A percentile compares a stretch with the other conserved stretches of the same genome.
phyloP scores from a whole-genome alignment of 1,140 invertebrate species.

The Eueides isabella region DNA sequence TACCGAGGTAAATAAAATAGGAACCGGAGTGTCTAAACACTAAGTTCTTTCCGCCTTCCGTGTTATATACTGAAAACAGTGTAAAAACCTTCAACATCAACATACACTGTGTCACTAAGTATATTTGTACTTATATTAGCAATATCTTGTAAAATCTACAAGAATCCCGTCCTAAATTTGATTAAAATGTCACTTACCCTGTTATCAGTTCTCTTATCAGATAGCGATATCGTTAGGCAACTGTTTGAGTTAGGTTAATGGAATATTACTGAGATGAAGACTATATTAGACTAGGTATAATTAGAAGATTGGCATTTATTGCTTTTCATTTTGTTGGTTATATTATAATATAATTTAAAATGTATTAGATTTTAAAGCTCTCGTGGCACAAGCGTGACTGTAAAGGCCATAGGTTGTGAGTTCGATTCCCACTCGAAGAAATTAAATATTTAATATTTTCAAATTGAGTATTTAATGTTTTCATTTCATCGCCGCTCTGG shows the following conservation, averaged over 20 bases:
- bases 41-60: neutral
- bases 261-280: neutral
- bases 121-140: neutral
- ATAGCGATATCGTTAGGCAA: constrained; percentile 3
- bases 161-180: constrained; percentile 7
- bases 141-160: constrained; percentile 7
- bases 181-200: constrained; percentile 1
- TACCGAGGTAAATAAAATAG: too few relatives aligned
- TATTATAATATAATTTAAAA: too few relatives aligned
- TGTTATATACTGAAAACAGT: neutral
- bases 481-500: too few relatives aligned
- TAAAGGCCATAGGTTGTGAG: too few relatives aligned
- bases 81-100: too few relatives aligned
- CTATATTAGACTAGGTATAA: neutral
- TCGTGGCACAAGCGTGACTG: too few relatives aligned
- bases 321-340: neutral
- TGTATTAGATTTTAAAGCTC: too few relatives aligned
- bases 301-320: neutral
- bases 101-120: too few relatives aligned
- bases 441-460: too few relatives aligned
- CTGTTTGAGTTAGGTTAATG: constrained; percentile 3
- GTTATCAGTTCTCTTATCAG: constrained; percentile 5
- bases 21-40: too few relatives aligned
- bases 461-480: too few relatives aligned
- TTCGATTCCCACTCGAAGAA: too few relatives aligned